Percentiles rank a stretch among this genome's conserved stretches.
Evolutionary conservation across 2,113 vertebrate genomes (phyloP).

Genomic region (Patagioenas fasciata): DNA sequence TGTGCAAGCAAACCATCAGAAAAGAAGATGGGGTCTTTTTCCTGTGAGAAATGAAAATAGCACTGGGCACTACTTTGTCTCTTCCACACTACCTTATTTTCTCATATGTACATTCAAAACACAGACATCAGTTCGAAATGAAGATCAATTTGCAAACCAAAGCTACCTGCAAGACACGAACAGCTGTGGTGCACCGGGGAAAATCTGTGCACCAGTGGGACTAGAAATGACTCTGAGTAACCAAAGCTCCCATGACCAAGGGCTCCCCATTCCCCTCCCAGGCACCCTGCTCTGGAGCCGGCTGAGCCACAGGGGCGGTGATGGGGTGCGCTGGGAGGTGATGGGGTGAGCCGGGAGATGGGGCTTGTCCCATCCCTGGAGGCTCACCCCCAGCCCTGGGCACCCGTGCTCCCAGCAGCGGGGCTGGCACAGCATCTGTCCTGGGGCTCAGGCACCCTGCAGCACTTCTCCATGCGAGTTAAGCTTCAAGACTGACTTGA

Average conservation of each 20-base stretch:
- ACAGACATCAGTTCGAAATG: background rate
- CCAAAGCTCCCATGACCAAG: background rate
- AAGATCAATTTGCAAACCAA: background rate
- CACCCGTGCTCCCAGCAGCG: accelerated
- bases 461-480: background rate
- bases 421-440: accelerated
- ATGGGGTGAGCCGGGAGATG: background rate
- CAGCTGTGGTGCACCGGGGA: background rate
- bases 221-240: background rate
- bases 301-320: background rate
- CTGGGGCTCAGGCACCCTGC: accelerated
- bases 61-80: background rate
- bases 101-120: background rate
- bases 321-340: background rate
- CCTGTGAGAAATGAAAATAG: background rate
- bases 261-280: background rate
- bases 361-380: background rate
- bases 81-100: background rate
- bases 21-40: background rate
- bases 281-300: accelerated
- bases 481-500: background rate
- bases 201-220: background rate
- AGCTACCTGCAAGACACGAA: background rate
- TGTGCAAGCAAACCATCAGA: background rate
- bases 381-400: background rate